Percentiles rank a stretch among this genome's conserved stretches.
Evolutionary conservation across 2,888 invertebrate genomes (phyloP).

Genomic region (Oscheius sp.): DNA sequence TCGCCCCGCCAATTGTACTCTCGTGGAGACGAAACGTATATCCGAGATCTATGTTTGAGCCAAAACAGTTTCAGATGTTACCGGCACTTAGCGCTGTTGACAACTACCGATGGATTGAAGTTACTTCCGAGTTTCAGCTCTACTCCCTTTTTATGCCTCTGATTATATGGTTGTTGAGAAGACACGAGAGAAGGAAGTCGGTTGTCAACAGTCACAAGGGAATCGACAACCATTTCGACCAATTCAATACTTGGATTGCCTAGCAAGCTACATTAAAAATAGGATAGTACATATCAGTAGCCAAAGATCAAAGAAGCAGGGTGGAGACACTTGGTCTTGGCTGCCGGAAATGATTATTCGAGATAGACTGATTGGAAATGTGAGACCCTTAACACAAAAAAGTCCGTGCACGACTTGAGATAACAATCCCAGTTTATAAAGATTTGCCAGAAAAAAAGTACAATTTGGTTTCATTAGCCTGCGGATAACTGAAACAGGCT

Average conservation of each 20-base stretch:
- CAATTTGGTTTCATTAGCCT: too few species aligned
- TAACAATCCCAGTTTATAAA: too few species aligned
- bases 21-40: slow-evolving; percentile 13
- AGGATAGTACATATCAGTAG: too few species aligned
- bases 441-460: too few species aligned
- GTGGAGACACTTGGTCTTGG: too few species aligned
- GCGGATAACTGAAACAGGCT: too few species aligned
- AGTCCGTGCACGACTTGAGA: too few species aligned
- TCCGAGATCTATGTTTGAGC: not conserved
- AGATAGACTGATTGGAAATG: too few species aligned
- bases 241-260: slow-evolving; percentile 10
- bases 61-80: not conserved
- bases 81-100: slow-evolving; percentile 6
- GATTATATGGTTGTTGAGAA: slow-evolving; percentile 11
- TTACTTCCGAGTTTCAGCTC: slow-evolving; percentile 24
- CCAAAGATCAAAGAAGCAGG: too few species aligned
- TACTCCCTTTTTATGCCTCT: slow-evolving; percentile 25
- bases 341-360: too few species aligned
- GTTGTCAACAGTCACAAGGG: slow-evolving; percentile 19
- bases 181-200: slow-evolving; percentile 1
- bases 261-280: too few species aligned
- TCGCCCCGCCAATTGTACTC: slow-evolving; percentile 8
- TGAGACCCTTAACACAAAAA: too few species aligned
- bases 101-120: slow-evolving; percentile 19
- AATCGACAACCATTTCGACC: slow-evolving; percentile 12